Conservation (phyloP, 2,113 vertebrate genomes). For the Sapajus apella region DNA sequence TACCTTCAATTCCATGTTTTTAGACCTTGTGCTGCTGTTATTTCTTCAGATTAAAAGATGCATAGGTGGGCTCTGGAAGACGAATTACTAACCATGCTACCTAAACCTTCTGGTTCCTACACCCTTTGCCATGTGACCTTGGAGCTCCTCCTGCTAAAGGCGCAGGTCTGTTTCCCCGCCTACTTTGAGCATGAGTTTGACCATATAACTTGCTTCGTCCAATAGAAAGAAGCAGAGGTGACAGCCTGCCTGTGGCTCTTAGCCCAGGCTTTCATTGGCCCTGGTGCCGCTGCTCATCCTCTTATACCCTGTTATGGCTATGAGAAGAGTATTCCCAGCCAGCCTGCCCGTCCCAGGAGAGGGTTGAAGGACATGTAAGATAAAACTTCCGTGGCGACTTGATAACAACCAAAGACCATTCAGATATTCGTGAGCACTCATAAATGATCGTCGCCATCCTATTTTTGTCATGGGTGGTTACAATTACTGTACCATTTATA, state of each 20-base stretch:
- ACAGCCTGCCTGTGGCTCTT: not conserved
- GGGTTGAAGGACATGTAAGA: not conserved
- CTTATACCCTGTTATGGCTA: not conserved
- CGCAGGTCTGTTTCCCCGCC: not conserved
- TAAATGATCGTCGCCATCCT: not conserved
- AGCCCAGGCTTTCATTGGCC: not conserved
- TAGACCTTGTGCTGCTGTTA: not conserved
- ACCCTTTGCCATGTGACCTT: not conserved
- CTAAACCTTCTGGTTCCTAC: not conserved
- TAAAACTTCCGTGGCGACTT: not conserved
- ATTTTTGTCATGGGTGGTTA: not conserved
- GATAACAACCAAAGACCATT: not conserved
- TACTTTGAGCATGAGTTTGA: not conserved
- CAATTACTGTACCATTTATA: not conserved
- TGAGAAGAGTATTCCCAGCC: not conserved
- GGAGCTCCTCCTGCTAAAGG: not conserved
- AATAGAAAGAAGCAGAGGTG: not conserved
- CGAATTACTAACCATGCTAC: not conserved
- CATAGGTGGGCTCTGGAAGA: not conserved
- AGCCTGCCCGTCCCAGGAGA: not conserved
- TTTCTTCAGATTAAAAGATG: not conserved
- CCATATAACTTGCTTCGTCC: not conserved
- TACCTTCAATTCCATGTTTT: not conserved
- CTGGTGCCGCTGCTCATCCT: not conserved
- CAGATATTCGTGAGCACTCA: not conserved